Evolutionary conservation across 2,888 invertebrate species (phyloP).

Genomic region (Formica aserva): DNA sequence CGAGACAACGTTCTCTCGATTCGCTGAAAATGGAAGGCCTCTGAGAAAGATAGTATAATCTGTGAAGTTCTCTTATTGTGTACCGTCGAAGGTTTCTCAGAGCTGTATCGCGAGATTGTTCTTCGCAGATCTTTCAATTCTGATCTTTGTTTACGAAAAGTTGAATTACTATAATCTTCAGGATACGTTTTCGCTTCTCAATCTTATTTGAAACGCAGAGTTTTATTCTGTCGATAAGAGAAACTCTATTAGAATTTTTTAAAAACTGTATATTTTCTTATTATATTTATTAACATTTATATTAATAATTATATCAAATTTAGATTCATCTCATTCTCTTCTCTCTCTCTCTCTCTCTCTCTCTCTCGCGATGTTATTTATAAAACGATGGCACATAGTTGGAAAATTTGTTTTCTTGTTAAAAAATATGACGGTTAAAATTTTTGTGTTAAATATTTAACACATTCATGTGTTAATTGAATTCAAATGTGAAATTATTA

Average conservation of each 20-base stretch:
- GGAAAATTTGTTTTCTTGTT: too few relatives aligned
- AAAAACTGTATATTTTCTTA: neutral
- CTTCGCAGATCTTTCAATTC: slow-evolving; percentile 7
- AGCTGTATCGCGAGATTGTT: neutral
- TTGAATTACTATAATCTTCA: slow-evolving; percentile 9
- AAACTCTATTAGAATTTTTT: neutral
- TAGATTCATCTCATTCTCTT: neutral
- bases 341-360: neutral
- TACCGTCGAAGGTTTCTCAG: slow-evolving; percentile 2
- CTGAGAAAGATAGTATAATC: slow-evolving; percentile 25
- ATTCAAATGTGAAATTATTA: too few relatives aligned
- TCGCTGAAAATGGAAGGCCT: slow-evolving; percentile 59
- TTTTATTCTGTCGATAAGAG: neutral
- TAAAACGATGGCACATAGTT: neutral
- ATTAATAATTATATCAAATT: neutral
- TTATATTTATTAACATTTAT: neutral
- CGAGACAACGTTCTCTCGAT: slow-evolving; percentile 62
- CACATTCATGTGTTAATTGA: too few relatives aligned
- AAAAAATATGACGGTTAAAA: too few relatives aligned
- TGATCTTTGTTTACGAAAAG: slow-evolving; percentile 12
- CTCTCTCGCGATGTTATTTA: neutral
- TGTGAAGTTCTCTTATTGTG: slow-evolving; percentile 7
- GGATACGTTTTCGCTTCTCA: neutral
- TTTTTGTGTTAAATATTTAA: too few relatives aligned
- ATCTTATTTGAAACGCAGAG: neutral